Conservation (phyloP, 2,113 vertebrate genomes). For the Theristicus caerulescens region DNA sequence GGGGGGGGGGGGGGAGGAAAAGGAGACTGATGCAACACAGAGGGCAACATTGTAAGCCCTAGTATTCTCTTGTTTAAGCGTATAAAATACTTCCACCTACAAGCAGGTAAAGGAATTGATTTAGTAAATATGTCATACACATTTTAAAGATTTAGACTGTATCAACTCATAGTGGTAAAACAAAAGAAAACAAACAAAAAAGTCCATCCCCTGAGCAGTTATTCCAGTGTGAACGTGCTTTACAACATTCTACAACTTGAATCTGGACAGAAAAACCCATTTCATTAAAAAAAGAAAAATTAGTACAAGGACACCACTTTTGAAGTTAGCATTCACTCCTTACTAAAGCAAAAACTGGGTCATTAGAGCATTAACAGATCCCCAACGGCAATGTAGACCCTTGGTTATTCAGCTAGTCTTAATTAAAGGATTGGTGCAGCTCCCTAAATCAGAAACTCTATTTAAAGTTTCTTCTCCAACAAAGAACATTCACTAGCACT, state of each 20-base stretch:
- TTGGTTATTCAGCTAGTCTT: neutral
- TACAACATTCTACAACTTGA: neutral
- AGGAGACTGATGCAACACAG: neutral
- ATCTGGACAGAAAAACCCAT: neutral
- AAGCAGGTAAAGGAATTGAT: neutral
- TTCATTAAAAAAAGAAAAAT: neutral
- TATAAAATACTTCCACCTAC: neutral
- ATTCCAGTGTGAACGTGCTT: neutral
- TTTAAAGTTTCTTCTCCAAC: neutral
- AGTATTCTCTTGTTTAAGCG: neutral
- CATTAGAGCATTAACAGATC: neutral
- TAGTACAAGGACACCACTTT: neutral
- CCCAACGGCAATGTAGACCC: rapidly evolving
- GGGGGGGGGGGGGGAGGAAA: too few relatives aligned
- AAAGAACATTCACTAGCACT: neutral
- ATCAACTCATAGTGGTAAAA: neutral
- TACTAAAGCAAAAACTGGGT: neutral
- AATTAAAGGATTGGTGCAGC: neutral
- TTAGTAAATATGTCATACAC: neutral
- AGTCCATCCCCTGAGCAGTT: neutral
- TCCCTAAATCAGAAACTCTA: neutral
- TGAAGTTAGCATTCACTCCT: neutral
- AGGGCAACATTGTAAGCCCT: neutral
- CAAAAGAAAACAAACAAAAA: neutral
- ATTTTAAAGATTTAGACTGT: neutral